These are phyloP conservation scores for Hozukius guyotensis DNA, from an alignment of 2,797 vertebrate species.

Conservation along the genomic window DNA sequence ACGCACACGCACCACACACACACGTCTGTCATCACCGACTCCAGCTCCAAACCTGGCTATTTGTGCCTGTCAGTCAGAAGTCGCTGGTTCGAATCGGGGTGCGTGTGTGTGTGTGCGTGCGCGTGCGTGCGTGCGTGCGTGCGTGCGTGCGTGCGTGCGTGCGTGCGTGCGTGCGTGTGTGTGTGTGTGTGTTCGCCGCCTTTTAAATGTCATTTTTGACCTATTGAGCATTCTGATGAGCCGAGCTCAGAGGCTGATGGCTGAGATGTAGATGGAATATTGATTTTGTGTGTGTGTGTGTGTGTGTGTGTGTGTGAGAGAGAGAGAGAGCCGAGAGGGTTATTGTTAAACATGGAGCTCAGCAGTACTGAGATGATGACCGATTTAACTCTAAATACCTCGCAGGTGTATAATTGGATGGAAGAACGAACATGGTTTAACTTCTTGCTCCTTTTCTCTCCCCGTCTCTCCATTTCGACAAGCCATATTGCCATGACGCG, in stretches of 20 bases:
- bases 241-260: slow-evolving; percentile 25
- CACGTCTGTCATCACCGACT: background rate
- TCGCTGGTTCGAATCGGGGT: background rate
- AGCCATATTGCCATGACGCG: background rate
- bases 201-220: slow-evolving; percentile 59
- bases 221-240: slow-evolving; percentile 51
- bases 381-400: slow-evolving; percentile 47
- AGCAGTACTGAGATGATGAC: slow-evolving; percentile 33
- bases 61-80: slow-evolving; percentile 37
- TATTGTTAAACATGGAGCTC: slow-evolving; percentile 50
- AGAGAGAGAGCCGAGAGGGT: background rate
- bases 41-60: slow-evolving; percentile 5
- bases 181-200: background rate
- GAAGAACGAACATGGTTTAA: background rate
- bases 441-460: background rate
- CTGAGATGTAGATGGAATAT: slow-evolving; percentile 59
- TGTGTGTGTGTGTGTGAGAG: too few relatives aligned
- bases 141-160: background rate
- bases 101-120: background rate
- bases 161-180: background rate
- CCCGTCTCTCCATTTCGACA: background rate
- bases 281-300: slow-evolving; percentile 27
- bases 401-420: slow-evolving; percentile 27
- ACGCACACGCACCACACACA: background rate
- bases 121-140: background rate